Evolutionary conservation across 2,888 invertebrate genomes (phyloP).

Genomic region (Apamea crenata): DNA sequence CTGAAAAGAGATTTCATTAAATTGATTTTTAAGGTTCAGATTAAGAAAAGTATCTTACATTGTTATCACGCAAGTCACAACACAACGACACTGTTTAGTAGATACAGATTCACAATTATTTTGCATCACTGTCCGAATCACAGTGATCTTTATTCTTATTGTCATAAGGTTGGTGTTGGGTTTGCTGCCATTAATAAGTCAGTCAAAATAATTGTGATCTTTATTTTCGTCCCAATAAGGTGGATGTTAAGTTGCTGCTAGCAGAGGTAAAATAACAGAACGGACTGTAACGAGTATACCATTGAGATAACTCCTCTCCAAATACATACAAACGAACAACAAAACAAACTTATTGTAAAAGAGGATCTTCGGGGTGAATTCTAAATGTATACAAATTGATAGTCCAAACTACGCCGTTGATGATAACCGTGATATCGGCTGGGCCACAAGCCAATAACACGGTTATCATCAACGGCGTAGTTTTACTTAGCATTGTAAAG

Average conservation of each 20-base stretch:
- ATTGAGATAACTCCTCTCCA: neutral
- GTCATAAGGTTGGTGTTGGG: neutral
- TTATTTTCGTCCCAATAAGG: neutral
- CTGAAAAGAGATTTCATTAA: slow-evolving; percentile 12
- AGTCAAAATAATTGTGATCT: neutral
- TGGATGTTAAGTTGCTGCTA: no score
- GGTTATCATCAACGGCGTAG: no score
- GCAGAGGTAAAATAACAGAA: neutral
- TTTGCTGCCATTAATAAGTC: neutral
- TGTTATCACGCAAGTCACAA: no score
- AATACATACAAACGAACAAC: neutral
- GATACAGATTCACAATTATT: neutral
- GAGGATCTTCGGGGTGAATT: slow-evolving; percentile 47
- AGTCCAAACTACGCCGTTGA: slow-evolving; percentile 12
- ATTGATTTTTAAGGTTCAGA: neutral
- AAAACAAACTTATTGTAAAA: slow-evolving; percentile 5
- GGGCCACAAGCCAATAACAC: no score
- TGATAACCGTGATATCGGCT: slow-evolving; percentile 48
- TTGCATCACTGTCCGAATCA: neutral
- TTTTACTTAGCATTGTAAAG: neutral
- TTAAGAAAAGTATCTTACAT: neutral
- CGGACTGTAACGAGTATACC: neutral
- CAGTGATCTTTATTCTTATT: neutral
- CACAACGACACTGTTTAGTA: no score
- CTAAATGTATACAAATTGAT: slow-evolving; percentile 10